Evolutionary conservation across 2,113 vertebrate species (phyloP).

Genomic region (Triplophysa siluroides): DNA sequence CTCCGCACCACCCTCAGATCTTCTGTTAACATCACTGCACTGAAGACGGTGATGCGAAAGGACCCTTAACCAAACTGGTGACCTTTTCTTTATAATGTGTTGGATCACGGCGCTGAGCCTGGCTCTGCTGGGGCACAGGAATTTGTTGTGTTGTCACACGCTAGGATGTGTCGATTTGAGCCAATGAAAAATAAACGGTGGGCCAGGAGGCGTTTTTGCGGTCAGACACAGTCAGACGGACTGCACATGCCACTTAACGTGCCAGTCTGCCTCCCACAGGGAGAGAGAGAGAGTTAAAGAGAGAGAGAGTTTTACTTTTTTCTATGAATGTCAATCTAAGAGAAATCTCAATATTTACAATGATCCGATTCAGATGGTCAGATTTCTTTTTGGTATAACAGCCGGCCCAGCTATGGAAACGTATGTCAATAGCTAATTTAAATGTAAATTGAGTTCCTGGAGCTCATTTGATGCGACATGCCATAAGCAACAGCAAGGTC

Average conservation of each 20-base stretch:
- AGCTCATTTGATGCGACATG: not conserved
- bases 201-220: not conserved
- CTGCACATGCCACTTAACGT: conserved; percentile 47
- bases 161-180: conserved; percentile 25
- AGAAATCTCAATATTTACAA: not conserved
- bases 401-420: not conserved
- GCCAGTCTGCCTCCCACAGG: conserved; percentile 36
- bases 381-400: not conserved
- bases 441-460: not conserved
- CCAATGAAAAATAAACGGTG: conserved; percentile 41
- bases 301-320: not conserved
- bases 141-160: conserved; percentile 25
- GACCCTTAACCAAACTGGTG: not conserved
- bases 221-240: conserved; percentile 22
- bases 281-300: conserved; percentile 24
- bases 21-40: not conserved
- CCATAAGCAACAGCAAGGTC: not conserved
- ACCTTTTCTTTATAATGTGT: conserved; percentile 23
- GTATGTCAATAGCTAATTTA: not conserved
- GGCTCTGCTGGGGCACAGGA: conserved; percentile 20
- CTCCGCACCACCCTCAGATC: conserved; percentile 2
- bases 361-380: not conserved
- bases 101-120: not conserved
- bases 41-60: not conserved
- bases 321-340: not conserved